These are phyloP conservation scores for Keiferia lycopersicella DNA, from an alignment of 2,888 invertebrate genomes.

Conservation along the genomic window DNA sequence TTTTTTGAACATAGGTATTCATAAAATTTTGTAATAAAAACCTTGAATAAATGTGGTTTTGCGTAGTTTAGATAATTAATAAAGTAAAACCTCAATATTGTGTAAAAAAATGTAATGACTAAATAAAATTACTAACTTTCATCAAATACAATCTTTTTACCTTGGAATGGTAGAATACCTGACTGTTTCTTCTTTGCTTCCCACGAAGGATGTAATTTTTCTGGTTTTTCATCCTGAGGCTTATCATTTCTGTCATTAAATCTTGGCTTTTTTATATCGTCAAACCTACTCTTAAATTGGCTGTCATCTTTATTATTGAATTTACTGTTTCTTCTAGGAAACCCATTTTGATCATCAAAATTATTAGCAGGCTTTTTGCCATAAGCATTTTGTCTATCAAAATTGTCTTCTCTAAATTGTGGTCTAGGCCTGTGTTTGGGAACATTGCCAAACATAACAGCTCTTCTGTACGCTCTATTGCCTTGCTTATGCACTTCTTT, in stretches of 20 bases:
- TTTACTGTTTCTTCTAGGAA: constrained; percentile 29
- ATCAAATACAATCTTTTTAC: constrained; percentile 75
- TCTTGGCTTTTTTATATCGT: constrained; percentile 31
- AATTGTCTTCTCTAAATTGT: constrained; percentile 39
- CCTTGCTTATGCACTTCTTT: constrained; percentile 69
- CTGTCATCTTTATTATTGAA: constrained; percentile 33
- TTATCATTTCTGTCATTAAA: constrained; percentile 35
- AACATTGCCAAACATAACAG: constrained; percentile 71
- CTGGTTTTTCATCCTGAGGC: constrained; percentile 47
- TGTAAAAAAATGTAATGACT: background rate
- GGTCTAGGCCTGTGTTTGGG: constrained; percentile 57
- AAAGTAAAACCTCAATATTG: no score
- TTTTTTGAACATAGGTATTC: no score
- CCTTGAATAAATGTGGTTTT: no score
- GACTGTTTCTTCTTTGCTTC: constrained; percentile 76
- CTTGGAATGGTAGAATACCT: constrained; percentile 68
- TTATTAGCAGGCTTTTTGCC: constrained; percentile 35
- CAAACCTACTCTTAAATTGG: constrained; percentile 33
- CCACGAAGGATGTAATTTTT: constrained; percentile 79
- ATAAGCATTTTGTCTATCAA: constrained; percentile 37
- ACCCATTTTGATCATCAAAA: constrained; percentile 21
- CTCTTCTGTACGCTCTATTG: constrained; percentile 69
- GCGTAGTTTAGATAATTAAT: no score
- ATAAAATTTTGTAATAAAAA: no score
- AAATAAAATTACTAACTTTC: constrained; percentile 43